A percentile compares a stretch with the other conserved stretches of the same genome.
phyloP scores from a whole-genome alignment of 1,140 invertebrate species.

The Pseudomyrmex pallidus region DNA sequence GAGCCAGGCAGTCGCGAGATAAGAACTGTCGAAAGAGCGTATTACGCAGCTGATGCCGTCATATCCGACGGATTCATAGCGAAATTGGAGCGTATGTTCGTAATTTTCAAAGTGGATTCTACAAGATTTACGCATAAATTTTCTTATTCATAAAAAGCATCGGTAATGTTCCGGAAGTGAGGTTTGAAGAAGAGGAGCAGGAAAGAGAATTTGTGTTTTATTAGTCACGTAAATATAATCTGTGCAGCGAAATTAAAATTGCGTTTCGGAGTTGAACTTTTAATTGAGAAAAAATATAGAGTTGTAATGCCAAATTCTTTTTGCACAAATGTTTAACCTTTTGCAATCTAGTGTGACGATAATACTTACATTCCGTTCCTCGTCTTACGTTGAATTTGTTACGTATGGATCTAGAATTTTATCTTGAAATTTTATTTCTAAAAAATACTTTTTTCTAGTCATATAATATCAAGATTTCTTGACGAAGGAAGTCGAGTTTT shows the following conservation, averaged over 20 bases:
- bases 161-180: background rate
- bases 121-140: background rate
- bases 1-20: constrained; percentile 12
- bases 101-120: background rate
- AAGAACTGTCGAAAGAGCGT: background rate
- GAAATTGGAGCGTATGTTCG: background rate
- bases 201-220: background rate
- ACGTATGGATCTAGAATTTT: no score
- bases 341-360: no score
- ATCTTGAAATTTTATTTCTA: no score
- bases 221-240: constrained; percentile 1
- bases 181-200: background rate
- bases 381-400: no score
- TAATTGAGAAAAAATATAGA: no score
- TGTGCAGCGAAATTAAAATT: no score
- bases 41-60: background rate
- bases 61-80: background rate
- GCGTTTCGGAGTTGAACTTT: no score
- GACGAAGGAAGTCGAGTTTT: background rate
- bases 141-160: background rate
- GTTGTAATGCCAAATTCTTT: no score
- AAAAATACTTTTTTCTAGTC: background rate
- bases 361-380: no score
- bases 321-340: no score
- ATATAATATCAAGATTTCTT: background rate